Base-by-base conservation (phyloP, 1,140 invertebrate genomes). In the Parapsyche elsis region DNA sequence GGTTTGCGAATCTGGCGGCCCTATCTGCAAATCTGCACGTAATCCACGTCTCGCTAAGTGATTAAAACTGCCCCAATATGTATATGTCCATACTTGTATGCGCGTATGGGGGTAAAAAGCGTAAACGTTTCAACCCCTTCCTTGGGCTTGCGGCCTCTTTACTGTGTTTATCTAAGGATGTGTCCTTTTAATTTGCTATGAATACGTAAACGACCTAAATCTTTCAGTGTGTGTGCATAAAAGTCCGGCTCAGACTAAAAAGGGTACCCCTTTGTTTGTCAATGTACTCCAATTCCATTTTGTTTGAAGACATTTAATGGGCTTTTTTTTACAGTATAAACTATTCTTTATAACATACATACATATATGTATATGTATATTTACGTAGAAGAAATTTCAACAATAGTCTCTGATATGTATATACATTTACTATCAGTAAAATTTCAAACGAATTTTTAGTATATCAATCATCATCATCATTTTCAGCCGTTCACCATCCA, bases 21-120 rank as follows among this genome's bases (percentile, higher is more conserved):
- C 14, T 61, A 61, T 61, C 57, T n/a, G 57, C 7, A 21, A 61
- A 61, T 61, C 57, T 61, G 57, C 57, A 61, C 57, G 57, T 61
- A 61, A 61, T 61, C n/a, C 57, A 16, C 57, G 21, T 61, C 57
- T 16, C 57, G 57, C 57, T 61, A 61, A 61, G 57, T 61, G 57
- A 61, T 61, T 61, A 61, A 61, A 61, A 21, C 9, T 61, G 21
- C 57, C 16, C 16, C 57, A 1, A 9, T 61, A 21, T 19, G 57
- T 21, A 19, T 19, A 19, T 61, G 19, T 61, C 2, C 7, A 38
- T 61, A 16, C 16, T 1, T 5, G 57, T 19, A 19, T 5, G 57
- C 4, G 10, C 49, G 12, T 53, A n/a, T 53, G 49, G 2, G 49
- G 49, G 49, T 4, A 53, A 14, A 53, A 61, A 61, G 21, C 57